Conservation (phyloP, 2,113 vertebrate genomes). For the Grantiella picta region DNA sequence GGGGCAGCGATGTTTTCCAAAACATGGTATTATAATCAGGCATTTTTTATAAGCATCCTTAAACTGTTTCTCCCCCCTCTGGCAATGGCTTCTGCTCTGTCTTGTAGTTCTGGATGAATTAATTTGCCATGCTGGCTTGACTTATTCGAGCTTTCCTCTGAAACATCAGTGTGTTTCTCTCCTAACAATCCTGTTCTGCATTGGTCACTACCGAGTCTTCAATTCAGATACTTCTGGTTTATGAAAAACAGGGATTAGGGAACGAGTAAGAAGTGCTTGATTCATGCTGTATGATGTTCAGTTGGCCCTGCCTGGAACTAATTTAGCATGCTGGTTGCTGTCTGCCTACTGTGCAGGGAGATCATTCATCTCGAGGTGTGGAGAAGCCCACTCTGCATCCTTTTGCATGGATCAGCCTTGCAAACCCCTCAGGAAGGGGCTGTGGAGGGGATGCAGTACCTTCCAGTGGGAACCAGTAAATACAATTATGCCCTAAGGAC, state of each 20-base stretch:
- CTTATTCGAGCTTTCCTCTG: not conserved
- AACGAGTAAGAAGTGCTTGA: not conserved
- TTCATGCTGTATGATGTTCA: not conserved
- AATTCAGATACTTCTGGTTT: not conserved
- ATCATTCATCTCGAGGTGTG: not conserved
- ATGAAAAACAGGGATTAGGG: not conserved
- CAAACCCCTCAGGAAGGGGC: not conserved
- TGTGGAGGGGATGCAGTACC: not conserved
- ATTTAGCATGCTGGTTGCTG: not conserved
- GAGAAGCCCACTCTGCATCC: not conserved
- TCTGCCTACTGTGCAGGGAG: not conserved
- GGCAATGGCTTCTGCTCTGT: not conserved
- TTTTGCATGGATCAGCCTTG: not conserved
- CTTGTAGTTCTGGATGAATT: not conserved
- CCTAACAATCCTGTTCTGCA: not conserved
- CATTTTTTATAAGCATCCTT: not conserved
- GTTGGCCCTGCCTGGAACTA: not conserved
- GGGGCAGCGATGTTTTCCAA: not conserved
- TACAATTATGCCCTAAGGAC: fast-evolving
- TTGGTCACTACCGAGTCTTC: not conserved
- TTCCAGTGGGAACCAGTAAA: not conserved
- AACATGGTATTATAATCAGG: not conserved
- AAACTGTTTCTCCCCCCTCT: not conserved
- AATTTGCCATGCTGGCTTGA: not conserved
- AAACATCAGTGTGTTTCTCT: not conserved